Evolutionary conservation across 2,113 vertebrate genomes (phyloP).

Genomic region (Tachuris rubrigastra): DNA sequence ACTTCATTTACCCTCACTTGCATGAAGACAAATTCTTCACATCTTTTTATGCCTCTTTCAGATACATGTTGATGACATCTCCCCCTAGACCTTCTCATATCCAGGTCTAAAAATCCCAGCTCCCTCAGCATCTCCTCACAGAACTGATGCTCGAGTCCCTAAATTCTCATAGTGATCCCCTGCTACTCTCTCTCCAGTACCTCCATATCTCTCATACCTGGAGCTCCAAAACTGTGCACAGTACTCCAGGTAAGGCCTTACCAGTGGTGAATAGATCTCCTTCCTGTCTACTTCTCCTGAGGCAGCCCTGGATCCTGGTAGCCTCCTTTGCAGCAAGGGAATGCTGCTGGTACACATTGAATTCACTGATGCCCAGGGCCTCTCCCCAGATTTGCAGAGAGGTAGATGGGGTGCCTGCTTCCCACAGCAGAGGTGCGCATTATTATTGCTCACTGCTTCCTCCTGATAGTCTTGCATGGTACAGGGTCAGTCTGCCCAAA

Average conservation of each 20-base stretch:
- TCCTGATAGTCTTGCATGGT: background rate
- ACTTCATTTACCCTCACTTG: background rate
- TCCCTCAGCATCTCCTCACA: background rate
- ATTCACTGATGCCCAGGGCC: background rate
- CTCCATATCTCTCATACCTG: background rate
- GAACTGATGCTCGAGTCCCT: background rate
- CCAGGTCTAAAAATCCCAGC: background rate
- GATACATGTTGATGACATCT: background rate
- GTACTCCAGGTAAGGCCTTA: background rate
- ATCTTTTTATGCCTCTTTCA: background rate
- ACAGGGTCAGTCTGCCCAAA: background rate
- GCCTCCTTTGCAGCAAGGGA: background rate
- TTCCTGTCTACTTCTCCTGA: background rate
- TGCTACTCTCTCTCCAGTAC: background rate
- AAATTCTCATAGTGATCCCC: background rate
- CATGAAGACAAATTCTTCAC: background rate
- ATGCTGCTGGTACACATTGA: background rate
- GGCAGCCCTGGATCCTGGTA: background rate
- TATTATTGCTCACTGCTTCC: background rate
- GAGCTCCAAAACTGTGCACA: background rate
- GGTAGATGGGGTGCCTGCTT: background rate
- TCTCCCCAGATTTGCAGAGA: background rate
- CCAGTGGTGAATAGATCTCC: background rate
- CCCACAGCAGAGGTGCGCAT: rapidly evolving
- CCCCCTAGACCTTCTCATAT: background rate